Evolutionary conservation across 2,888 invertebrate species (phyloP).

Genomic region (Micropterix aruncella): DNA sequence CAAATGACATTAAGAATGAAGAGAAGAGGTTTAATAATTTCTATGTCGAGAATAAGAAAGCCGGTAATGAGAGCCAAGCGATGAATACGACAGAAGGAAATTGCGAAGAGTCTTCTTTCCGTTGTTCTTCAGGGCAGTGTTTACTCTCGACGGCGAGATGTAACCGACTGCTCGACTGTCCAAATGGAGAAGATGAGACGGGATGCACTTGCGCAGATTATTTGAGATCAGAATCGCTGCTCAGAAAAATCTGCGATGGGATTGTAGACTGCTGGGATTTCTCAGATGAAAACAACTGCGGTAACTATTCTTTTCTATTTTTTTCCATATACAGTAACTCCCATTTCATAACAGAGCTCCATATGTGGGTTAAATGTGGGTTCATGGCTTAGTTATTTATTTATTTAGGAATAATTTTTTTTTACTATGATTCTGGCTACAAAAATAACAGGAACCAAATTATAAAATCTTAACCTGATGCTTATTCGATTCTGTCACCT

Average conservation of each 20-base stretch:
- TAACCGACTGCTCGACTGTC: slow-evolving; percentile 56
- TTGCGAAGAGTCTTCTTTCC: slow-evolving; percentile 34
- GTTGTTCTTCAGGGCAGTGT: slow-evolving; percentile 49
- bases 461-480: too few species aligned
- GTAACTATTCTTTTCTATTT: too few species aligned
- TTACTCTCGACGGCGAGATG: slow-evolving; percentile 50
- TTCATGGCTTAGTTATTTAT: too few species aligned
- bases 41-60: neutral
- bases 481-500: too few species aligned
- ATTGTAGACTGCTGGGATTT: slow-evolving; percentile 69
- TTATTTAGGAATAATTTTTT: too few species aligned
- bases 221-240: slow-evolving; percentile 49
- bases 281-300: slow-evolving; percentile 63
- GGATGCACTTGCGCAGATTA: slow-evolving; percentile 66
- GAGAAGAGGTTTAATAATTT: slow-evolving; percentile 25
- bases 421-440: too few species aligned
- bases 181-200: slow-evolving; percentile 54
- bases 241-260: slow-evolving; percentile 67
- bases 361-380: too few species aligned
- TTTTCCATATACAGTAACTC: too few species aligned
- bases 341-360: too few species aligned
- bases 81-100: slow-evolving; percentile 17
- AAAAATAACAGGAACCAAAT: too few species aligned
- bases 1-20: slow-evolving; percentile 28
- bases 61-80: neutral